phyloP scores from a whole-genome alignment of 2,888 invertebrate genomes.

The Dilophus febrilis region DNA sequence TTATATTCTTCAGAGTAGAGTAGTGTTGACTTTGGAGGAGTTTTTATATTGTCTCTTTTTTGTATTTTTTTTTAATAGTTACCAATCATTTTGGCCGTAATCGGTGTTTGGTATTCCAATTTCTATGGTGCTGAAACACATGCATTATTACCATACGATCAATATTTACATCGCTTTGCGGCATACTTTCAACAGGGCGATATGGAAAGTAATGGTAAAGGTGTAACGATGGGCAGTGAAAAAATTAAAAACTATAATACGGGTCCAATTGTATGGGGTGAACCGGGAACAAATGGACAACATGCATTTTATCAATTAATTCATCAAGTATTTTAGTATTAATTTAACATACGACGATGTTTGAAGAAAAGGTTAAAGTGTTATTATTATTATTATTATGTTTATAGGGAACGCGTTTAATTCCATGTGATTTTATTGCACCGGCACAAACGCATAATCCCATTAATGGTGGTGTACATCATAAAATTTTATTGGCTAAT shows the following conservation, averaged over 20 bases:
- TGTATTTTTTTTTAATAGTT: constrained; percentile 36
- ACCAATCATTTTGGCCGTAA: constrained; percentile 79
- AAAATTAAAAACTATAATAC: constrained; percentile 26
- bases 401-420: constrained; percentile 38
- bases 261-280: constrained; percentile 46
- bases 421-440: constrained; percentile 94
- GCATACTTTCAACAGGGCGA: constrained; percentile 99
- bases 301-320: constrained; percentile 99
- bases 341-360: neutral
- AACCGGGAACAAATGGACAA: constrained; percentile 98
- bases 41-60: neutral
- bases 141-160: constrained; percentile 93
- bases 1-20: constrained; percentile 7
- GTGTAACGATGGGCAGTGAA: constrained; percentile 55
- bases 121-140: constrained; percentile 93
- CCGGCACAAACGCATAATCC: constrained; percentile 87
- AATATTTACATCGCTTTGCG: constrained; percentile 95
- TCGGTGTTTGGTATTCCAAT: constrained; percentile 90
- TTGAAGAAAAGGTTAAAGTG: neutral
- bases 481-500: constrained; percentile 89
- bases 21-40: neutral
- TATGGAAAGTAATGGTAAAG: constrained; percentile 99
- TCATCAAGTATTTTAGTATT: constrained; percentile 53
- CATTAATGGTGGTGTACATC: constrained; percentile 61
- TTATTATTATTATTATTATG: neutral